Evolutionary conservation across 2,888 invertebrate genomes (phyloP).

Genomic region (Auanema sp.): DNA sequence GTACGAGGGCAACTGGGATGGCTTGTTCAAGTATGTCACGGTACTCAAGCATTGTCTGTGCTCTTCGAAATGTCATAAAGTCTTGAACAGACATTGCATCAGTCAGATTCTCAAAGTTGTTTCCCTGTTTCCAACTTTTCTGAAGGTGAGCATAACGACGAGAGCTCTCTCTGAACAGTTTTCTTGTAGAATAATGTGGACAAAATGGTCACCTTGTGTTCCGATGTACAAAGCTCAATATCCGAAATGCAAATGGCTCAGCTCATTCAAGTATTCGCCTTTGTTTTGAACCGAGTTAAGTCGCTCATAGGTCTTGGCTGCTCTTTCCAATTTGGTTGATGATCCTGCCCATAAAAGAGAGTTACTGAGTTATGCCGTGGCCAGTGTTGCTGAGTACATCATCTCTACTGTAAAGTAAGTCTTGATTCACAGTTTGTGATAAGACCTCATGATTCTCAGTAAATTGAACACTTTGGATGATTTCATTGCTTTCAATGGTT

Average conservation of each 20-base stretch:
- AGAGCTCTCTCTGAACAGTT: too few species aligned
- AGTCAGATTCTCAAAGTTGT: slow-evolving; percentile 17
- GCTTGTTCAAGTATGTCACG: slow-evolving; percentile 14
- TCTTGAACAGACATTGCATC: slow-evolving; percentile 18
- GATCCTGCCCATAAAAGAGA: slow-evolving; percentile 12
- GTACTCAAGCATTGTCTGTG: slow-evolving; percentile 12
- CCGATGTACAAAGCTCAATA: slow-evolving; percentile 28
- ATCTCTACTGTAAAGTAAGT: slow-evolving; percentile 6
- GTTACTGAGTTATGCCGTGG: slow-evolving; percentile 7
- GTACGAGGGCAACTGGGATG: slow-evolving; percentile 27
- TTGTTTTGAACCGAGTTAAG: background rate
- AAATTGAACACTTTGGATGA: slow-evolving; percentile 10
- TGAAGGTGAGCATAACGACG: too few species aligned
- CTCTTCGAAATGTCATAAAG: slow-evolving; percentile 7
- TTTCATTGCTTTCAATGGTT: slow-evolving; percentile 19
- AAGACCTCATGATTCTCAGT: background rate
- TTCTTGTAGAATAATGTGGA: slow-evolving; percentile 6
- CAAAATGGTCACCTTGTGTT: slow-evolving; percentile 11
- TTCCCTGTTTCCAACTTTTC: slow-evolving; percentile 19
- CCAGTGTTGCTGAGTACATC: slow-evolving; percentile 11
- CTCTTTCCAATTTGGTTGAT: slow-evolving; percentile 43
- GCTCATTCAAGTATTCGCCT: slow-evolving; percentile 28
- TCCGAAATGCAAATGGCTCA: slow-evolving; percentile 49
- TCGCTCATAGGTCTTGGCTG: slow-evolving; percentile 29
- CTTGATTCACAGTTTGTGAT: background rate